Conservation (phyloP, 2,113 vertebrate genomes). For the Rissa tridactyla region DNA sequence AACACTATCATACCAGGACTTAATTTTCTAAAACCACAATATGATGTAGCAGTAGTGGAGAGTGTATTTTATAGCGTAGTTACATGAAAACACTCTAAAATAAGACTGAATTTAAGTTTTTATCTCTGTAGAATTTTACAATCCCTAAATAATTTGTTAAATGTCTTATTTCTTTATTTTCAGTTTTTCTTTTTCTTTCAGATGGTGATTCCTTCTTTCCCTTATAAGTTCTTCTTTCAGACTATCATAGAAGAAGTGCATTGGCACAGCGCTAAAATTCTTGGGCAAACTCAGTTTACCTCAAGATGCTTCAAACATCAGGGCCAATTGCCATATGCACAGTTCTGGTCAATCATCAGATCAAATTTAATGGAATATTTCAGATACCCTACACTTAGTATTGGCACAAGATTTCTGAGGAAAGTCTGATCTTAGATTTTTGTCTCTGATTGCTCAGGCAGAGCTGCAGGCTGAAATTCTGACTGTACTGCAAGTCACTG, state of each 20-base stretch:
- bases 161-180: background rate
- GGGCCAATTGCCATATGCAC: background rate
- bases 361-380: background rate
- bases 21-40: background rate
- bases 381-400: background rate
- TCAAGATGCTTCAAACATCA: background rate
- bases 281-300: background rate
- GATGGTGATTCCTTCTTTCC: background rate
- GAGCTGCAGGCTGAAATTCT: background rate
- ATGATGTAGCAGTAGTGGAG: background rate
- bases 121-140: background rate
- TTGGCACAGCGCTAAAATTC: background rate
- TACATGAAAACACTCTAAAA: background rate
- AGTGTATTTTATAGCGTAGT: background rate
- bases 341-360: background rate
- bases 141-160: background rate
- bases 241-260: background rate
- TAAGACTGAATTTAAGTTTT: background rate
- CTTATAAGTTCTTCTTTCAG: background rate
- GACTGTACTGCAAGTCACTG: background rate
- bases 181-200: background rate
- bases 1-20: background rate
- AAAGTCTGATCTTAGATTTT: background rate
- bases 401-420: background rate
- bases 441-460: background rate